Base-by-base conservation (phyloP, 2,888 invertebrate genomes). In the Andrena bucephala region DNA sequence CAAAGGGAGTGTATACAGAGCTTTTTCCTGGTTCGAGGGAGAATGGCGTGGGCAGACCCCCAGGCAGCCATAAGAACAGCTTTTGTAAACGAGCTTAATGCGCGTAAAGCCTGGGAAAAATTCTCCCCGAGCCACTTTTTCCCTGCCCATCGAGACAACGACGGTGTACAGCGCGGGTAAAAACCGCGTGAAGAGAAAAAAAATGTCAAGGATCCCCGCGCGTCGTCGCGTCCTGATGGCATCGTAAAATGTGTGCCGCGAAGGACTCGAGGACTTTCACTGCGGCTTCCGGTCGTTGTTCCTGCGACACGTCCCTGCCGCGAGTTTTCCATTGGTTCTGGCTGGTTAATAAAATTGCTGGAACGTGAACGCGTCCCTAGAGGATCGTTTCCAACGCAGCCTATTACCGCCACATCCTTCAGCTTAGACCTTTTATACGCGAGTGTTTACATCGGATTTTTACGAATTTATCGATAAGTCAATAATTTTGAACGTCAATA, bases 221-320 rank as follows among this genome's bases (percentile, higher is more conserved):
- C 50, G n/a, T 29, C 50, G 24, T 57, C 57, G 33, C 52, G 16
- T 57, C 36, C 69, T 63, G 72, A 78, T 50, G 72, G 72, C 36
- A 13, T 54, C 60, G 66, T 77, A 77, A 81, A 81, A 73, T 73
- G 52, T 73, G 63, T 27, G 42, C 62, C 71, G 77, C 77, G 60
- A 27, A 59, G 24, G 29, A 48, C 59, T 71, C 48, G 33, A 36
- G 54, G 36, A 62, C 29, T 68, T 62, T 71, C 67, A 57, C 54
- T 8, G 77, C 57, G 8, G 29, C 72, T 77, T 50, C 72, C 24
- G 29, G 42, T 60, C 70, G 80, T 77, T 71, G 80, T 60, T 59
- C 76, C 70, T n/a, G 52, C 4, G 20, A 1, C 62, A 13, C 29
- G 60, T 33, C 13, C 24, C 24, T 31, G 2, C 42, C 50, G n/a